Evolutionary conservation across 2,888 invertebrate species (phyloP), one percentile per base, ranked within the genome.

Genomic region (Caenorhabditis sp.): DNA sequence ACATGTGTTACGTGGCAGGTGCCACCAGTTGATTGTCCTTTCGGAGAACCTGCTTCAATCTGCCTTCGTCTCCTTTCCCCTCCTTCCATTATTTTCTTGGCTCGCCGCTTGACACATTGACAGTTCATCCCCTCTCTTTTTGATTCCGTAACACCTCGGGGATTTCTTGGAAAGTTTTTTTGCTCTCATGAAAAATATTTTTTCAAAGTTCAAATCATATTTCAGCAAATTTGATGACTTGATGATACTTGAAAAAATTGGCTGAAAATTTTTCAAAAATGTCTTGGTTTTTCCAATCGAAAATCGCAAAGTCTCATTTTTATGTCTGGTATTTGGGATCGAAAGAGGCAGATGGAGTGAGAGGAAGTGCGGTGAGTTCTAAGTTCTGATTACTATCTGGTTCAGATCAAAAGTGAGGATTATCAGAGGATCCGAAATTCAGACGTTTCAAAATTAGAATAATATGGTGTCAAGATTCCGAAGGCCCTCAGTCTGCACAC

Each of bases 281-380:
- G 87, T 83, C 84, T 47, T 87, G 87, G 87, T 82, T 87, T 41
- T 87, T 87, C 64, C 84, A 84, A 73, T 86, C 86, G 26, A 86
- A 86, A 75, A 83, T 87, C 26, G 85, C 92, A 76, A 93, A 93
- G 83, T 92, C 93, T 8, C 93, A 93, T 83, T 94, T 93, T 88
- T 94, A 94, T 87, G 94, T 94, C 44, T 93, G 93, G 93, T 94
- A 97, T 94, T 94, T 98, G 91, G 98, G 98, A 26, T 97, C 97
- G 90, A 96, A 97, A 94, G 97, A 98, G 94, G 96, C 96, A 79
- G 95, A 96, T 89, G 97, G 96, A 0, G 93, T 96, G 31, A 94
- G 96, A 0, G 96, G 97, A 38, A 95, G 95, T 89, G 85, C 87
- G 24, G 86, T 86, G 10, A 72, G 75, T 61, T 12, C 74, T 38